Evolutionary conservation across 2,797 vertebrate genomes (phyloP).

Genomic region (Etheostoma nigrum): DNA sequence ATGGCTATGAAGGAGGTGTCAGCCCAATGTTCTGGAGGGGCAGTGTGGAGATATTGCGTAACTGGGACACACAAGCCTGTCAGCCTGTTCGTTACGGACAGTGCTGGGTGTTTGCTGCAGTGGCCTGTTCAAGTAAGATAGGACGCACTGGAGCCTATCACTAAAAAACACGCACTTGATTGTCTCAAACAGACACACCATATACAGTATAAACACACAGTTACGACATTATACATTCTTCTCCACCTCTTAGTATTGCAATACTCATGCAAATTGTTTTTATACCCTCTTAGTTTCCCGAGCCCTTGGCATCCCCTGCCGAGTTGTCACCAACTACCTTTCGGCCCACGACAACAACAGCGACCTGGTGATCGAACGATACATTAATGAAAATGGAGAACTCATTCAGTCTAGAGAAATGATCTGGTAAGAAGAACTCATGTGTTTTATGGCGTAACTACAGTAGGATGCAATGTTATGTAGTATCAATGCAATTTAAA

Average conservation of each 20-base stretch:
- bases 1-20: conserved; percentile 85
- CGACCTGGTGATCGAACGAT: conserved; percentile 92
- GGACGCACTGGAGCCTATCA: conserved; percentile 31
- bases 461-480: neutral
- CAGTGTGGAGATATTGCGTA: conserved; percentile 91
- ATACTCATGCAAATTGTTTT: conserved; percentile 2
- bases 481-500: neutral
- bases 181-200: conserved; percentile 2
- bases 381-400: conserved; percentile 82
- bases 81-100: conserved; percentile 93
- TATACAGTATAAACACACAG: conserved; percentile 2
- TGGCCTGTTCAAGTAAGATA: conserved; percentile 92
- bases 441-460: too few species aligned
- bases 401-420: conserved; percentile 79
- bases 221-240: neutral
- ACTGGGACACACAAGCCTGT: conserved; percentile 88
- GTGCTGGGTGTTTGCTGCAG: conserved; percentile 98
- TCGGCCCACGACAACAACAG: conserved; percentile 94
- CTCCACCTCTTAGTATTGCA: neutral
- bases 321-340: conserved; percentile 93
- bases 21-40: conserved; percentile 93
- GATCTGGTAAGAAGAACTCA: conserved; percentile 85
- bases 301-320: conserved; percentile 91
- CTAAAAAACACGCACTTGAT: conserved; percentile 30
- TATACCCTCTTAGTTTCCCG: conserved; percentile 86